Conservation (phyloP, 2,797 vertebrate genomes). For the Aphelocoma californica region DNA sequence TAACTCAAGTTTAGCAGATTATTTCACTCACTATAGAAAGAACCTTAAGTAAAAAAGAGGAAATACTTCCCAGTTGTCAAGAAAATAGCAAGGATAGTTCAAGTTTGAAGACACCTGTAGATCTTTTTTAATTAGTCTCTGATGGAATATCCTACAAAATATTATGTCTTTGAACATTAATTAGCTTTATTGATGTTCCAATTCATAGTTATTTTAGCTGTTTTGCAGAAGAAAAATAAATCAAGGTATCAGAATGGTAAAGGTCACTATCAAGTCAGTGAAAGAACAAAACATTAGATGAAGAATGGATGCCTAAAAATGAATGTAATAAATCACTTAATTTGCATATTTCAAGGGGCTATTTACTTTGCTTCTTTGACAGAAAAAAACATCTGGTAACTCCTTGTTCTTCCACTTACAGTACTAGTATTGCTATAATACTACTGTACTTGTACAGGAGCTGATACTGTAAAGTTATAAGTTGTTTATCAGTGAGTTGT, state of each 20-base stretch:
- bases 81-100: background rate
- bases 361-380: background rate
- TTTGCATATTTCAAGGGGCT: background rate
- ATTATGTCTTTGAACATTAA: background rate
- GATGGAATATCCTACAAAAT: background rate
- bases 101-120: background rate
- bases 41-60: background rate
- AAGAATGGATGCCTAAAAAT: background rate
- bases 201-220: background rate
- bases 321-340: background rate
- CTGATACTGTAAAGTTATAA: background rate
- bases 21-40: background rate
- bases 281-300: background rate
- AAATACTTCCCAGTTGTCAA: background rate
- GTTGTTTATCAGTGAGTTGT: background rate
- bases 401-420: background rate
- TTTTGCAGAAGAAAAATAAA: background rate
- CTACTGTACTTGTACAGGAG: background rate
- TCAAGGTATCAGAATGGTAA: background rate
- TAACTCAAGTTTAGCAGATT: background rate
- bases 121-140: background rate
- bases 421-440: background rate
- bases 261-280: background rate
- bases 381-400: background rate
- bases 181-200: background rate